These are phyloP conservation scores for Peromyscus polionotus DNA, from an alignment of 2,113 vertebrate genomes.

Conservation along the genomic window DNA sequence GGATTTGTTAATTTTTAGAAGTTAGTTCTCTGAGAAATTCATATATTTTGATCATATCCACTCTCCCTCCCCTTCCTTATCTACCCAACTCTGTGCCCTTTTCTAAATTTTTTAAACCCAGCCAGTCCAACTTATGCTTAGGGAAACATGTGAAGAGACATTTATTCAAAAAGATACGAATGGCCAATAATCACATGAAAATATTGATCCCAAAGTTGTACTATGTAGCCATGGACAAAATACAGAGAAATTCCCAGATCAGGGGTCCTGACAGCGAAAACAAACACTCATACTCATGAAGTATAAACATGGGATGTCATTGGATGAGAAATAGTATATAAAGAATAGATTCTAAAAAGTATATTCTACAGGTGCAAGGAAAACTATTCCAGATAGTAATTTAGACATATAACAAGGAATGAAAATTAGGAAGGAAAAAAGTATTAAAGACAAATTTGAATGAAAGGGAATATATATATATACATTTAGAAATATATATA, in stretches of 20 bases:
- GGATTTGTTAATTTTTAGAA: background rate
- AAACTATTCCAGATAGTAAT: constrained; percentile 49
- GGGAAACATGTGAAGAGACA: background rate
- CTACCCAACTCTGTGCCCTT: background rate
- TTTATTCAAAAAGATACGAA: background rate
- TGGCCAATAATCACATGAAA: background rate
- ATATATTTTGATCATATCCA: background rate
- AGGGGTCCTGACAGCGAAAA: background rate
- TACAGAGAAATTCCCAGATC: background rate
- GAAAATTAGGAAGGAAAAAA: background rate
- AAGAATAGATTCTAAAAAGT: constrained; percentile 24
- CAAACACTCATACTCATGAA: background rate
- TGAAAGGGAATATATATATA: background rate
- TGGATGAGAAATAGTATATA: background rate
- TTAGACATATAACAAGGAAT: background rate
- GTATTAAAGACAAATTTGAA: background rate
- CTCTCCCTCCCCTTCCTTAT: background rate
- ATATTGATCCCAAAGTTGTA: background rate
- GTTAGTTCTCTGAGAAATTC: background rate
- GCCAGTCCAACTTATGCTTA: background rate
- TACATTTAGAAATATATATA: background rate
- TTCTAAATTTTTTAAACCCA: background rate
- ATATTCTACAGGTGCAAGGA: background rate
- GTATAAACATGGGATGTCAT: background rate
- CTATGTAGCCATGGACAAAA: constrained; percentile 27